Conservation (phyloP, 2,888 invertebrate genomes). For the Ellobium chinense region DNA sequence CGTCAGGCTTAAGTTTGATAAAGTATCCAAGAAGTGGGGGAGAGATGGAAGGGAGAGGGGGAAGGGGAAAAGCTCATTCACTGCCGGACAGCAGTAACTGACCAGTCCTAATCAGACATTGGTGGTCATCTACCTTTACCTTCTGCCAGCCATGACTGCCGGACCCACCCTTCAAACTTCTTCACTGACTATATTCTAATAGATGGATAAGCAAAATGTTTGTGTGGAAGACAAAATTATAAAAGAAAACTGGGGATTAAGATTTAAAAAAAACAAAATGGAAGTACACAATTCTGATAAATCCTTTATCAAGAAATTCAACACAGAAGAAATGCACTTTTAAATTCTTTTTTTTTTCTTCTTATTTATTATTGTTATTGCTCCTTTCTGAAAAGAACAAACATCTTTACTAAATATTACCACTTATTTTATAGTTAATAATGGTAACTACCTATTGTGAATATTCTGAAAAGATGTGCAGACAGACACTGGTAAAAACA, state of each 20-base stretch:
- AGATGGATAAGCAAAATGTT: background rate
- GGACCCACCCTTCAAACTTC: no score
- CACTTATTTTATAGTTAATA: background rate
- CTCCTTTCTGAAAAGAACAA: background rate
- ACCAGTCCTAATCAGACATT: no score
- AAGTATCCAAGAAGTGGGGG: no score
- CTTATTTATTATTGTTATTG: background rate
- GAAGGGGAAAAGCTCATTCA: no score
- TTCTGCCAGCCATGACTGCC: no score
- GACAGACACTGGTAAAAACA: constrained; percentile 21
- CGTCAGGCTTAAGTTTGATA: no score
- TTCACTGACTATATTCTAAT: background rate
- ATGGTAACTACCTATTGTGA: constrained; percentile 2
- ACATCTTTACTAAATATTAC: background rate
- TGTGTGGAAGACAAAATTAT: constrained; percentile 10
- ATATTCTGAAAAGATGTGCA: constrained; percentile 22
- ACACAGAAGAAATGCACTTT: no score
- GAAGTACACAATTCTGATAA: background rate
- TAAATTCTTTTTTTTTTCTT: no score
- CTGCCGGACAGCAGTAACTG: no score
- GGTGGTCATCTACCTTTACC: no score
- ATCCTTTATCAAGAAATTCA: background rate
- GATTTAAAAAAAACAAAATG: background rate
- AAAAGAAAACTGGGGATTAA: background rate
- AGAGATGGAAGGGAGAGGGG: no score